Conservation (phyloP, 2,113 vertebrate species). For the Butorides virescens region DNA sequence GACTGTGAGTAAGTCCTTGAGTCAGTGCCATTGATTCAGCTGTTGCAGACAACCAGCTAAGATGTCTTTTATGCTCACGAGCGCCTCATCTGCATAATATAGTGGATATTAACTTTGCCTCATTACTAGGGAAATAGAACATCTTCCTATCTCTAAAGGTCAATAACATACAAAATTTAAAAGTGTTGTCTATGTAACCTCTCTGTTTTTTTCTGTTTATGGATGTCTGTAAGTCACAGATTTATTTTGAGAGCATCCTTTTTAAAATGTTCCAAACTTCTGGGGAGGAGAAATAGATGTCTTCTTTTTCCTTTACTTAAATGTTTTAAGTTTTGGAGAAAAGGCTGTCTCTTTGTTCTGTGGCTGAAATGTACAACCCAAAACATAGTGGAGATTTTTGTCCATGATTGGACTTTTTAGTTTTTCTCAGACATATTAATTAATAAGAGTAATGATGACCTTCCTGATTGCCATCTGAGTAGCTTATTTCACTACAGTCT, state of each 20-base stretch:
- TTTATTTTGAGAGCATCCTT: not conserved
- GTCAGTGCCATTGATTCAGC: not conserved
- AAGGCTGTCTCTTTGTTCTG: not conserved
- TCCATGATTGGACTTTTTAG: not conserved
- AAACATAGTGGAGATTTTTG: not conserved
- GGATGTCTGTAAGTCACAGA: not conserved
- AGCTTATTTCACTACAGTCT: not conserved
- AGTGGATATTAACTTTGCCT: not conserved
- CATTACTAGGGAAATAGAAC: not conserved
- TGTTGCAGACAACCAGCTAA: not conserved
- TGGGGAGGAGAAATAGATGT: not conserved
- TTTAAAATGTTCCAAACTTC: not conserved
- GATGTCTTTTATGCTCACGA: not conserved
- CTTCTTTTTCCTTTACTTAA: not conserved
- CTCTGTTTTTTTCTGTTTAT: not conserved
- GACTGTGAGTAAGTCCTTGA: not conserved
- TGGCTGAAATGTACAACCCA: not conserved
- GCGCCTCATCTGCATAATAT: not conserved
- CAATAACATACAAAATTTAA: not conserved
- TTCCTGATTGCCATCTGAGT: not conserved
- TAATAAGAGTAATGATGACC: not conserved
- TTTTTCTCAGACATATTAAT: not conserved
- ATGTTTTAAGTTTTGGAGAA: not conserved
- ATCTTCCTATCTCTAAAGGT: not conserved
- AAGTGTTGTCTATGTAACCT: not conserved